phyloP scores from a whole-genome alignment of 2,113 vertebrate genomes.

The Steatornis caripensis region DNA sequence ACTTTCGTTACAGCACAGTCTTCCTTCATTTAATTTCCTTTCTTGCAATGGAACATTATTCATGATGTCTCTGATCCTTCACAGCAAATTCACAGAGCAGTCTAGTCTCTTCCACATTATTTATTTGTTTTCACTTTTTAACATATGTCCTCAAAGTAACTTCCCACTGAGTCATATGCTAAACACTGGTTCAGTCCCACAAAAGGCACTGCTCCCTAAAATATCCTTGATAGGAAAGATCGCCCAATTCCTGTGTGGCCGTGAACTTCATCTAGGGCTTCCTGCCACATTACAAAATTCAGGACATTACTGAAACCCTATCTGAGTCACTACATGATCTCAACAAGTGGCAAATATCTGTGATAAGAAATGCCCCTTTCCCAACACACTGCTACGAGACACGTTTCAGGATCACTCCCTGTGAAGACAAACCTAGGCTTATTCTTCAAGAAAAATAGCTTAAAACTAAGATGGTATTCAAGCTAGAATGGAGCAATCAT shows the following conservation, averaged over 20 bases:
- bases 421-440: neutral
- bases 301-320: neutral
- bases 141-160: neutral
- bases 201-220: neutral
- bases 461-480: neutral
- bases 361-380: neutral
- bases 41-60: neutral
- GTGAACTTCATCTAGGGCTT: neutral
- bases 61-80: neutral
- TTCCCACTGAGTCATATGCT: neutral
- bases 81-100: neutral
- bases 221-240: neutral
- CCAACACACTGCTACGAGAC: neutral
- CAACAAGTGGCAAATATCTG: neutral
- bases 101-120: neutral
- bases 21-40: neutral
- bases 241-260: rapidly evolving
- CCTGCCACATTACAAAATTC: neutral
- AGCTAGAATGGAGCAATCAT: neutral
- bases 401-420: neutral
- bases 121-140: neutral
- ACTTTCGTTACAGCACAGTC: neutral
- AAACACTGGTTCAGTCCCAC: neutral
- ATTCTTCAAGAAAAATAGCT: neutral
- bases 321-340: neutral